Base-by-base conservation (phyloP, 2,113 vertebrate species). In the Perca fluviatilis region DNA sequence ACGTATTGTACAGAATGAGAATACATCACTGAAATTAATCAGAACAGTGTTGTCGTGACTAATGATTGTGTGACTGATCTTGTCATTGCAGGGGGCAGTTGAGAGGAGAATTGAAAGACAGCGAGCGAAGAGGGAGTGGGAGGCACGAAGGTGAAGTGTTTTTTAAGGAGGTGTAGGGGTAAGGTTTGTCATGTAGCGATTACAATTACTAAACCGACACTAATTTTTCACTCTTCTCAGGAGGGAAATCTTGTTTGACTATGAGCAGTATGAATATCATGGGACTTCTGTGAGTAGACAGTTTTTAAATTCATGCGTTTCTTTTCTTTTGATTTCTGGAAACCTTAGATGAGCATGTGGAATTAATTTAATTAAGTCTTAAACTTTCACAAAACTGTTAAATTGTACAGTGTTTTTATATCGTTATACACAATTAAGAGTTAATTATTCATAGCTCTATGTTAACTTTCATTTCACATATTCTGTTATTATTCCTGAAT, bases 261-360 rank as follows among this genome's bases (percentile, higher is more conserved):
- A 99, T 0, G 98, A 99, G 70, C 98, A 99, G 69, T 99, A 98
- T 63, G 98, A 99, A 86, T 99, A 98, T 85, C 96, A 99, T 2
- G 98, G 98, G 33, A 99, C 98, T 0, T 99, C 98, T 12, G 98
- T 99, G 91, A 96, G 98, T 97, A 74, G 50, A 15, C 19, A 0
- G 1, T 47, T 78, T 40, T 49, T 3, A 23, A 25, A 27, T 16
- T 9, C 12, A 30, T 8, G 53, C 51, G 10, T n/a, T n/a, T 58
- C 14, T 50, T 21, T 21, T 13, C 6, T 3, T 56, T 54, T 57
- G 10, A 40, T 3, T 30, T 40, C 21, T 51, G n/a, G 12, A 62
- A 51, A 49, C 2, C 9, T 9, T 10, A 43, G 6, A 74, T 50
- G 23, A 49, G 25, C 11, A n/a, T 50, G 19, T 2, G 10, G 3